Base-by-base conservation (phyloP, 2,888 invertebrate genomes). In the Amiota minor region DNA sequence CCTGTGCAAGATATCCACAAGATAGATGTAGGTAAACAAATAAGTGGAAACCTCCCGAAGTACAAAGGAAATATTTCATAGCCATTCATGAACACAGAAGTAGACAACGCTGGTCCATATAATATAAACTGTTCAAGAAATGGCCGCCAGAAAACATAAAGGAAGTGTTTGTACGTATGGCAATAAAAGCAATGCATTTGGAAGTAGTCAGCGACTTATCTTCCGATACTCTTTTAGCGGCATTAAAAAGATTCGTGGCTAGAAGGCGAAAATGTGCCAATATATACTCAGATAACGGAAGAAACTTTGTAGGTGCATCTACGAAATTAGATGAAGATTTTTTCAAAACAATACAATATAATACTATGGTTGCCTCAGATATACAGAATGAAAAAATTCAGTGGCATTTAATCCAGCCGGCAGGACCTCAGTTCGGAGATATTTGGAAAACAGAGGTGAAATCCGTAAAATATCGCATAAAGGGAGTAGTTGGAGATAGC, bases 391-490 rank as follows among this genome's bases (percentile, higher is more conserved):
- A 73, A 56, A 55, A 59, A 10, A 78, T 79, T 4, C 68, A 74
- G 9, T 89, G 88, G 87, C 78, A 86, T 49, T 90, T 88, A 68
- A 85, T 79, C 18, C 87, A 88, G 6, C 84, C 87, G 3, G 73
- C 73, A 35, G 79, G 85, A 6, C 85, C 87, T 1, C 85, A 89
- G 70, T 85, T 85, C 61, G 86, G 88, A 2, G 87, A 87, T 1
- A 69, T 88, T 4, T 88, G 87, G 84, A 87, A 89, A 73, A 82
- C 86, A 1, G 83, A 81, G 4, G 85, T 89, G 0, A 86, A 87
- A 65, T 82, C 82, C 0, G 75, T 81, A 0, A 89, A 89, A 75
- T 79, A 75, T 72, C 87, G 87, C 73, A 67, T 88, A 0, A 77
- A 77, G 18, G 73, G 84, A 20, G 76, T 84, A 1, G 65, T 87